Conservation (phyloP, 2,888 invertebrate species). For the Pantelozetes paolii region DNA sequence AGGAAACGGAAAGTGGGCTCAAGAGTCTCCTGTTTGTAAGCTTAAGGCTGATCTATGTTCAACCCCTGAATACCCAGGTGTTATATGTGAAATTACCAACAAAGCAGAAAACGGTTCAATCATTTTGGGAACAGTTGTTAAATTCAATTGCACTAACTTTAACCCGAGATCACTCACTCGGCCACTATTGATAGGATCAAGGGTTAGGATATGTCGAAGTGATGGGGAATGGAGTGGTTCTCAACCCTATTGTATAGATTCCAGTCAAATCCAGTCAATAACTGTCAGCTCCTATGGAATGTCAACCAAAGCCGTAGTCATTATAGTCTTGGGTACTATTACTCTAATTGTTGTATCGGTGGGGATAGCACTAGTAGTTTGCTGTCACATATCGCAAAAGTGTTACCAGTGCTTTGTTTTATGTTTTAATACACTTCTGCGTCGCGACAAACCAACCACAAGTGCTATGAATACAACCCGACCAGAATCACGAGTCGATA, state of each 20-base stretch:
- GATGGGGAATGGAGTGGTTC: neutral
- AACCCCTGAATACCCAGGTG: too few relatives aligned
- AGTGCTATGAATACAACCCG: neutral
- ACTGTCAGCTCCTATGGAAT: neutral
- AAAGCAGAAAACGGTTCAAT: neutral
- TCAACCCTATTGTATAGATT: neutral
- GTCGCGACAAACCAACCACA: neutral
- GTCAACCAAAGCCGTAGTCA: neutral
- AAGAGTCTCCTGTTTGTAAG: neutral
- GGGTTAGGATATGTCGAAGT: neutral
- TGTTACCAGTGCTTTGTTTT: neutral
- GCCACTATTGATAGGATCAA: neutral
- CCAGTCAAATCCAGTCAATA: neutral
- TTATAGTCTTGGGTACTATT: neutral
- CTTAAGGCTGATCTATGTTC: neutral
- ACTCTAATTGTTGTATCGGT: neutral
- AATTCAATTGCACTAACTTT: neutral
- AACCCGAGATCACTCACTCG: too few relatives aligned
- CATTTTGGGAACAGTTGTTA: neutral
- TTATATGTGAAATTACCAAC: too few relatives aligned
- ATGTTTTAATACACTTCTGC: neutral
- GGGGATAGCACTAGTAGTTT: neutral
- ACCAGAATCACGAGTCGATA: neutral
- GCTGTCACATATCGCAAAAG: conserved; percentile 3
- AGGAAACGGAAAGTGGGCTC: neutral